A percentile compares a stretch with the other conserved stretches of the same genome.
phyloP scores from a whole-genome alignment of 2,888 invertebrate species.

The Xanthorhoe spadicearia region DNA sequence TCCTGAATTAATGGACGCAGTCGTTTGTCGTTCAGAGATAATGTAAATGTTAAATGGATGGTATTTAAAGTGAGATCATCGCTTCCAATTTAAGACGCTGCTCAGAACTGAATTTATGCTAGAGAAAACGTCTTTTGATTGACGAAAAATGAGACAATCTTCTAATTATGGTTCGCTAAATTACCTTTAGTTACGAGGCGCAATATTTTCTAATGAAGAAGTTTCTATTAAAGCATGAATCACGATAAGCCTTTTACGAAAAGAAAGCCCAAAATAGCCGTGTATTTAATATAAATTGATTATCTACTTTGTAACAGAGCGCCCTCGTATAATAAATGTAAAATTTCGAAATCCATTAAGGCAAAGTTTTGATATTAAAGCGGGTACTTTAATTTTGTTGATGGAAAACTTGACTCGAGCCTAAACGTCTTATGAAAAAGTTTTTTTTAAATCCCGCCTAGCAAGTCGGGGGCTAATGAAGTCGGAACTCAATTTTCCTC shows the following conservation, averaged over 20 bases:
- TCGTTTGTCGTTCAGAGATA: constrained; percentile 61
- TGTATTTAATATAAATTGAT: constrained; percentile 47
- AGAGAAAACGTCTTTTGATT: constrained; percentile 39
- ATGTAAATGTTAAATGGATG: constrained; percentile 60
- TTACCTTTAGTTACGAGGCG: constrained; percentile 17
- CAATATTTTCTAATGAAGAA: constrained; percentile 29
- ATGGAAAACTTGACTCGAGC: constrained; percentile 77
- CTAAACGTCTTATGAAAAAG: constrained; percentile 74
- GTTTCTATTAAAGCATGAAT: constrained; percentile 33
- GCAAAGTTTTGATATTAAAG: constrained; percentile 77
- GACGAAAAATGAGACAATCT: constrained; percentile 29
- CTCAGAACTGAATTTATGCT: constrained; percentile 50
- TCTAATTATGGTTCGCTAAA: constrained; percentile 19
- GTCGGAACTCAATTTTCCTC: constrained; percentile 72
- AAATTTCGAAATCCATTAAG: constrained; percentile 80
- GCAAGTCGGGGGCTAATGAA: constrained; percentile 72
- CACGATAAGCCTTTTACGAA: constrained; percentile 32
- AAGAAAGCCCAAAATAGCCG: constrained; percentile 35
- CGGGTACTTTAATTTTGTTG: constrained; percentile 80
- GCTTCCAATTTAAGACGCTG: constrained; percentile 53
- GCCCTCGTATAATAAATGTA: constrained; percentile 66
- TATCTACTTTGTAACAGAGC: constrained; percentile 46
- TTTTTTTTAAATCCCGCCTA: constrained; percentile 65
- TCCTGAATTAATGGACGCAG: constrained; percentile 62
- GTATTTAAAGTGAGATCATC: constrained; percentile 59